phyloP scores from a whole-genome alignment of 2,797 vertebrate genomes.

The Neomorphus geoffroyi region DNA sequence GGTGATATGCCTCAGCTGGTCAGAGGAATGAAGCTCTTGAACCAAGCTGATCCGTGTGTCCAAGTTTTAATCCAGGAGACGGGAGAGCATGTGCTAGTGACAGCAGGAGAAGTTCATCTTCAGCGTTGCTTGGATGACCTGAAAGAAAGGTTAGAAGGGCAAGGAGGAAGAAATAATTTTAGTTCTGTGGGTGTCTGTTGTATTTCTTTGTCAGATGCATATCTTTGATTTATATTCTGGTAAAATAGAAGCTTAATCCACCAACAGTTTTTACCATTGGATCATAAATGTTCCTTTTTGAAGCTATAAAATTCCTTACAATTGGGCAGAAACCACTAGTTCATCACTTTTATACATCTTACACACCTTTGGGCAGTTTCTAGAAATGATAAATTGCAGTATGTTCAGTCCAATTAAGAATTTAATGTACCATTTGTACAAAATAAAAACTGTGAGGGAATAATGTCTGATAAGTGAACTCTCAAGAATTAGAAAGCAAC shows the following conservation, averaged over 20 bases:
- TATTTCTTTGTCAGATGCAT: constrained; percentile 10
- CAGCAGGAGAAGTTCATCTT: constrained; percentile 95
- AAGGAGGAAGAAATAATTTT: constrained; percentile 16
- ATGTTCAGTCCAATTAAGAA: background rate
- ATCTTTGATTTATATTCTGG: constrained; percentile 26
- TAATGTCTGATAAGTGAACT: background rate
- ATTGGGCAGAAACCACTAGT: background rate
- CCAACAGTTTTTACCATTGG: background rate
- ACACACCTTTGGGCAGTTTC: background rate
- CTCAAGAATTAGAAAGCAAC: background rate
- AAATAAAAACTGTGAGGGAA: background rate
- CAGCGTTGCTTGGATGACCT: constrained; percentile 97
- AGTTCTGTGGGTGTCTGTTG: background rate
- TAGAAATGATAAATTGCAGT: background rate
- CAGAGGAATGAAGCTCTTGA: constrained; percentile 93
- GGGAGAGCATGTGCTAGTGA: constrained; percentile 94
- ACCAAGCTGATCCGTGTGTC: constrained; percentile 96
- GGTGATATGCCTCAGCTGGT: constrained; percentile 96
- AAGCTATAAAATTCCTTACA: constrained; percentile 20
- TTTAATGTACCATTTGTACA: background rate
- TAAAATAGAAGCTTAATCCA: background rate
- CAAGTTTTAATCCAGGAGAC: constrained; percentile 96
- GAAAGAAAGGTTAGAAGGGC: constrained; percentile 84
- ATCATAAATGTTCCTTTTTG: constrained; percentile 35
- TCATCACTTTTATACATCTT: background rate